Evolutionary conservation across 2,888 invertebrate species (phyloP).

Genomic region (Zaprionus bogoriensis): DNA sequence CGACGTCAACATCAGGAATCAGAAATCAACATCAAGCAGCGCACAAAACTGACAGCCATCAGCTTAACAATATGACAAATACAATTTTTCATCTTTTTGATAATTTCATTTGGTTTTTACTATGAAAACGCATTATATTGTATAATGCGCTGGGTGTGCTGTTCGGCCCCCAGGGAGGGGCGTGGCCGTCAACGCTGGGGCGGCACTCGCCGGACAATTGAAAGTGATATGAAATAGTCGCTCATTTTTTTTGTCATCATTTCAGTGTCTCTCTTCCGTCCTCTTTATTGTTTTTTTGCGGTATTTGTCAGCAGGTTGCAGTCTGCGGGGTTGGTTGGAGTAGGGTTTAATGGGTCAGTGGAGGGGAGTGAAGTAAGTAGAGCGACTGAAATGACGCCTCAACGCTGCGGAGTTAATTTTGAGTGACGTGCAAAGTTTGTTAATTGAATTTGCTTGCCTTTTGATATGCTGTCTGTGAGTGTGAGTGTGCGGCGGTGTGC

Average conservation of each 20-base stretch:
- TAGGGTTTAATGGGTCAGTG: not conserved
- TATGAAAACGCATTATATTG: conserved; percentile 73
- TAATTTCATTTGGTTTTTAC: conserved; percentile 67
- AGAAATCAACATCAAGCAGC: conserved; percentile 30
- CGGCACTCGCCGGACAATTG: conserved; percentile 66
- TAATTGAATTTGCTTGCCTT: conserved; percentile 72
- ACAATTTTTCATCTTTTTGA: conserved; percentile 69
- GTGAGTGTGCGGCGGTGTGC: conserved; percentile 9
- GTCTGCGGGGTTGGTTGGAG: not conserved
- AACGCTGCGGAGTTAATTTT: conserved; percentile 70
- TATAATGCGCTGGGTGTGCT: conserved; percentile 67
- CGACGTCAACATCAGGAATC: conserved; percentile 37
- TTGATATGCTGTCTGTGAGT: conserved; percentile 33
- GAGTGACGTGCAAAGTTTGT: conserved; percentile 77
- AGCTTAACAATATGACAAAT: conserved; percentile 78
- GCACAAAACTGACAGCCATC: conserved; percentile 64
- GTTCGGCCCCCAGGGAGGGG: conserved; percentile 16
- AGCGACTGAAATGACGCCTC: conserved; percentile 45
- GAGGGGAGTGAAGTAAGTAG: conserved; percentile 1
- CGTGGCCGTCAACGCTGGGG: conserved; percentile 55
- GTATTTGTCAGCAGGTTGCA: conserved; percentile 57
- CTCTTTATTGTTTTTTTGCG: conserved; percentile 36
- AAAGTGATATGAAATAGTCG: conserved; percentile 70
- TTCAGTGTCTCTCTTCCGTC: conserved; percentile 22
- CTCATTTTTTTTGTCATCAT: conserved; percentile 46